Percentiles rank a stretch among this genome's conserved stretches.
Conservation (phyloP, 2,888 invertebrate species). For the Andricus quercusramuli region DNA sequence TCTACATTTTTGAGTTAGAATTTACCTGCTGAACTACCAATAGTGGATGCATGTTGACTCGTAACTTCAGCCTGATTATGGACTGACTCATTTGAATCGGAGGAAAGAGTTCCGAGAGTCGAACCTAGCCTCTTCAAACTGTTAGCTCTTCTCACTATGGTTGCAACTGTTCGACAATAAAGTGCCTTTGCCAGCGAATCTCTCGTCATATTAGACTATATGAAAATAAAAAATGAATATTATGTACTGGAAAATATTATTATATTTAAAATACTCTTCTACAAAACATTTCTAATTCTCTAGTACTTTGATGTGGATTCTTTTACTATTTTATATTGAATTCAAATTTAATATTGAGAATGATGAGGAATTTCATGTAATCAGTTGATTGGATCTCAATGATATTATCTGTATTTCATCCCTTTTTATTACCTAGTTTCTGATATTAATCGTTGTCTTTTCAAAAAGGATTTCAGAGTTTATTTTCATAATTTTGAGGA, state of each 20-base stretch:
- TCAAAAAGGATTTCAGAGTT: slow-evolving; percentile 3
- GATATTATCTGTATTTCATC: no score
- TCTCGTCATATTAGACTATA: slow-evolving; percentile 90
- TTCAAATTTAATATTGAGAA: no score
- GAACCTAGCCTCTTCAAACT: slow-evolving; percentile 92
- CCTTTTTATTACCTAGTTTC: no score
- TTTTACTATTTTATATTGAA: no score
- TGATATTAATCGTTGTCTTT: neutral
- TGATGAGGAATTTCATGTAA: no score
- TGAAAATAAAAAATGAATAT: slow-evolving; percentile 49
- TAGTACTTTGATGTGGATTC: no score
- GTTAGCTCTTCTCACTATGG: slow-evolving; percentile 95
- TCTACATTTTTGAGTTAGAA: slow-evolving; percentile 44
- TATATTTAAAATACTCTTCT: neutral
- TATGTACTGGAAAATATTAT: neutral
- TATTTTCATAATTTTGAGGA: neutral
- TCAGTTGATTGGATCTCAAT: no score
- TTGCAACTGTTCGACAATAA: slow-evolving; percentile 96
- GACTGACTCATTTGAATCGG: slow-evolving; percentile 95
- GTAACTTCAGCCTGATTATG: slow-evolving; percentile 92
- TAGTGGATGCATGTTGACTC: slow-evolving; percentile 91
- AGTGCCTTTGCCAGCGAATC: slow-evolving; percentile 94
- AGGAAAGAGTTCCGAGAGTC: slow-evolving; percentile 90
- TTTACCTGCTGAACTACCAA: slow-evolving; percentile 81
- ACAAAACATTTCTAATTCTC: no score